Evolutionary conservation across 2,888 invertebrate genomes (phyloP), one percentile per base, ranked within the genome.

Genomic region (Anticlea derivata): DNA sequence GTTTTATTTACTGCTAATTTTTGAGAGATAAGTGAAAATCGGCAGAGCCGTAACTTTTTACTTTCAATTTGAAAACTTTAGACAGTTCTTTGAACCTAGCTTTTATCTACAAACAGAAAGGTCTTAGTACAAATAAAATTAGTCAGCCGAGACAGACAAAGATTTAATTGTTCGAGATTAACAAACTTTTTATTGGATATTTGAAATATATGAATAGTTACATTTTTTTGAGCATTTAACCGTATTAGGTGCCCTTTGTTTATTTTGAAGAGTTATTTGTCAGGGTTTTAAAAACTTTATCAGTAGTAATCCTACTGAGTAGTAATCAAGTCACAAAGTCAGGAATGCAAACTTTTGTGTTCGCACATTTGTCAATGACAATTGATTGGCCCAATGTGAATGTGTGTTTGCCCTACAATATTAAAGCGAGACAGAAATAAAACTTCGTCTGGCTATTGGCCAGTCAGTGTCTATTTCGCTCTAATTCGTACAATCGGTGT

Each of bases 91-190:
- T 30, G 55, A 44, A 46, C 48, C 35, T 20, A 31, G 33, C 34
- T 44, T 30, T 11, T 40, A n/a, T 40, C 12, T 30, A 37, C 30
- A 35, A 6, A 13, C 17, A 23, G 26, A 47, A 40, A 30, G 41
- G 45, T 43, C 38, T 46, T 34, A 37, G 26, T 39, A 39, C 40
- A 29, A 50, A 39, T 54, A 26, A 24, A 49, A 41, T 46, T 54
- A 41, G 22, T 40, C 26, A 31, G 27, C 31, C 40, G 31, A 47
- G 39, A 44, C 43, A 41, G 54, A 46, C 43, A 45, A 49, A 46
- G 23, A 40, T 44, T 29, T 22, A 34, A 50, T 50, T 50, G 48
- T 7, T 35, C 8, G 44, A 31, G 30, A 49, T 39, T 23, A 34
- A 35, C 39, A 41, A 38, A 38, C 34, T 4, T 34, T 53, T 44